These are phyloP conservation scores for Coleophora flavipennella DNA, from an alignment of 2,888 invertebrate genomes.

Conservation along the genomic window DNA sequence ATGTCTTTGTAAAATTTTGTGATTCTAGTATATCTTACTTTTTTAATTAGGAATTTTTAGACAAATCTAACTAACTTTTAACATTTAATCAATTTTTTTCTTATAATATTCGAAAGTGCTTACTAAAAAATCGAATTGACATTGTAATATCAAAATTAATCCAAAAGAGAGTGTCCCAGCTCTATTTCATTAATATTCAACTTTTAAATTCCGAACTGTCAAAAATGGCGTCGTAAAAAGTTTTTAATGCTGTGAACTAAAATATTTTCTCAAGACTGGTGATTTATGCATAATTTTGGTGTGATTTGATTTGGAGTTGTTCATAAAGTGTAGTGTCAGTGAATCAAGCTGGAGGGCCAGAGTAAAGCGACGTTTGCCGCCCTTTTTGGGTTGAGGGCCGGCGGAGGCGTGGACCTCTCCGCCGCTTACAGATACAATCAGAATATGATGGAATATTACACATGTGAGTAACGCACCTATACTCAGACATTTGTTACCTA, in stretches of 20 bases:
- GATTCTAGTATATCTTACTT: too few species aligned
- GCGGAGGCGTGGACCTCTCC: conserved; percentile 88
- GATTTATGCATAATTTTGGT: conserved; percentile 16
- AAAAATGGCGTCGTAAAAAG: conserved; percentile 23
- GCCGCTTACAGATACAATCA: conserved; percentile 97
- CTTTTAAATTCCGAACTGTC: background rate
- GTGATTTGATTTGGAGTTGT: conserved; percentile 14
- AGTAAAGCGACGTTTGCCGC: conserved; percentile 78
- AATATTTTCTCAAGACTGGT: conserved; percentile 12
- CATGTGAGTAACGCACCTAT: conserved; percentile 86
- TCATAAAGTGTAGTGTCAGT: conserved; percentile 31
- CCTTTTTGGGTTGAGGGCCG: conserved; percentile 76
- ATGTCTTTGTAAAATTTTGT: too few species aligned
- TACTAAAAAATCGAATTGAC: too few species aligned
- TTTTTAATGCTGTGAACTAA: conserved; percentile 19
- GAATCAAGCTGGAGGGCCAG: conserved; percentile 75
- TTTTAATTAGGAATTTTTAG: too few species aligned
- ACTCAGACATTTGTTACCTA: too few species aligned
- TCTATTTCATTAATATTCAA: background rate
- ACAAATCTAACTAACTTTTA: too few species aligned
- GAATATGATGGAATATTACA: conserved; percentile 99
- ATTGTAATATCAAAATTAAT: too few species aligned
- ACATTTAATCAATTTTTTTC: too few species aligned
- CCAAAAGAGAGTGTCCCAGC: too few species aligned
- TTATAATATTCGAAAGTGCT: too few species aligned